Evolutionary conservation across 23 tunicate genomes (phyloP).

Genomic region (Ciona savignyi): DNA sequence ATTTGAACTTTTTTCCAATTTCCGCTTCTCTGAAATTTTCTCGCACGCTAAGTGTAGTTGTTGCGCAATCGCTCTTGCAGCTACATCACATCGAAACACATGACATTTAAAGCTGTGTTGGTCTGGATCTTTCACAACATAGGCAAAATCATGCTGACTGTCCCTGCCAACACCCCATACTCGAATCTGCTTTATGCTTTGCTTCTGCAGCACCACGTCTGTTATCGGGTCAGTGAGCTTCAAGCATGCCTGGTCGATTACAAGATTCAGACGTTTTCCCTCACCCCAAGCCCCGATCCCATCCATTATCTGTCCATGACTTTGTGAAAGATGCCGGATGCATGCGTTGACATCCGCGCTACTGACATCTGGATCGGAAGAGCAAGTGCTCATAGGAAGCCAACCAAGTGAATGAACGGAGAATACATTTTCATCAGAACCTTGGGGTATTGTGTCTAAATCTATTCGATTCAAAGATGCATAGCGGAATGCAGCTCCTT

Average conservation of each 20-base stretch:
- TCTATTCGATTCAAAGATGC: constrained; percentile 37
- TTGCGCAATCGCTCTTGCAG: constrained; percentile 74
- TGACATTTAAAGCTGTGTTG: constrained; percentile 80
- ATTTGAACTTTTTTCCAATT: not conserved
- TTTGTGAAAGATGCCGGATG: constrained; percentile 61
- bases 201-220: constrained; percentile 45
- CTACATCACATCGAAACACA: constrained; percentile 83
- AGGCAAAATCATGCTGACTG: constrained; percentile 62
- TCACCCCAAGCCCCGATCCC: constrained; percentile 96
- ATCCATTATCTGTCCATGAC: constrained; percentile 65
- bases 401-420: constrained; percentile 85
- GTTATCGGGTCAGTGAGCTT: constrained; percentile 57
- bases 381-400: constrained; percentile 65
- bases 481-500: constrained; percentile 69
- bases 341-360: constrained; percentile 86
- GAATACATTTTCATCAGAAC: constrained; percentile 17
- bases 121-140: constrained; percentile 50
- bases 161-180: constrained; percentile 91
- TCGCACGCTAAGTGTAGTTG: constrained; percentile 62
- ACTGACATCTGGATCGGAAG: constrained; percentile 61
- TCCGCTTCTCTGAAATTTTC: constrained; percentile 18
- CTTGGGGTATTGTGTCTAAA: constrained; percentile 2
- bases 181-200: constrained; percentile 68
- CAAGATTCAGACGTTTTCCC: constrained; percentile 64
- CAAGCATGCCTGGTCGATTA: constrained; percentile 47